phyloP scores from a whole-genome alignment of 2,797 vertebrate species.

The Sebastes ruberrimus region DNA sequence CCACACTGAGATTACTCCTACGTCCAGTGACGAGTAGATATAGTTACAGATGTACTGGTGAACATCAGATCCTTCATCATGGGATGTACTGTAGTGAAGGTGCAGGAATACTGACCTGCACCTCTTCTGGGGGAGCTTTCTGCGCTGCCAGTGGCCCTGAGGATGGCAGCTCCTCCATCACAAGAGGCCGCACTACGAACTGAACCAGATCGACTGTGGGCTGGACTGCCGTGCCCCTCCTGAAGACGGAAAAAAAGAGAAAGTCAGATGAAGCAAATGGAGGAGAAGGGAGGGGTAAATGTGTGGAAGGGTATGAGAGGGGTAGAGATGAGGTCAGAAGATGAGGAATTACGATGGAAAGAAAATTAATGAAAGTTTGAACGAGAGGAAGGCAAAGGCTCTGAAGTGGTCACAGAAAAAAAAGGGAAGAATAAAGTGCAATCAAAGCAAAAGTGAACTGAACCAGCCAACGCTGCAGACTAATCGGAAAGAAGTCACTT shows the following conservation, averaged over 20 bases:
- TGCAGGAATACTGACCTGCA: constrained; percentile 60
- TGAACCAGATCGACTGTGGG: constrained; percentile 80
- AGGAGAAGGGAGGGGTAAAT: not conserved
- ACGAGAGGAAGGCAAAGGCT: not conserved
- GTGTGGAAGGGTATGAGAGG: not conserved
- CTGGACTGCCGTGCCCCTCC: constrained; percentile 81
- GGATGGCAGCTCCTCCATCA: constrained; percentile 47
- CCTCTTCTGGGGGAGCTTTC: constrained; percentile 75
- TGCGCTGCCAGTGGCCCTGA: constrained; percentile 74
- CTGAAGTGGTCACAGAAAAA: not conserved
- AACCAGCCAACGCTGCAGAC: constrained; percentile 28
- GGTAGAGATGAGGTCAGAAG: not conserved
- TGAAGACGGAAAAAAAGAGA: constrained; percentile 51
- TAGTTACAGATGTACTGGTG: not conserved
- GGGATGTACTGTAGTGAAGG: not conserved
- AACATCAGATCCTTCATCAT: not conserved
- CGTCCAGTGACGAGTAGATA: not conserved
- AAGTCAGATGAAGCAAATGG: not conserved
- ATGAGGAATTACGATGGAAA: not conserved
- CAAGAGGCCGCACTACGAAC: constrained; percentile 60
- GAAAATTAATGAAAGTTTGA: not conserved
- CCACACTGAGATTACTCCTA: not conserved
- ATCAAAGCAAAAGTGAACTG: constrained; percentile 23
- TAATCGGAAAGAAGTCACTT: constrained; percentile 57
- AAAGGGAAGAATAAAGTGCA: constrained; percentile 1